Evolutionary conservation across 2,113 vertebrate species (phyloP), one percentile per base, ranked within the genome.

Genomic region (Stegastes partitus): DNA sequence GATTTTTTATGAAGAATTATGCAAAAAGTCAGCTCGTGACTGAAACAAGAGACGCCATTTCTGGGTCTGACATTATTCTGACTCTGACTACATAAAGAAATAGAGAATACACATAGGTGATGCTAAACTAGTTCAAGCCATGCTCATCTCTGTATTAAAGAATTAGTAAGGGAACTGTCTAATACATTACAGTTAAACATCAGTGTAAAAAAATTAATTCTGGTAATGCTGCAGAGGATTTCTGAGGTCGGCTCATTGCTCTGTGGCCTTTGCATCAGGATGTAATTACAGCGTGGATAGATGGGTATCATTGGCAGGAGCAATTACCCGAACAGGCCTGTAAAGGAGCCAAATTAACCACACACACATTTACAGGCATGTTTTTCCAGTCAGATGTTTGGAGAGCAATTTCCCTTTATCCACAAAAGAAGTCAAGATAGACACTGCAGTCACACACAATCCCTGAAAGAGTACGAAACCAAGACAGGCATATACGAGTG

Each of bases 261-360:
- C 57, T 62, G 56, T 88, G 78, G 82, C 69, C 74, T 86, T 87
- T 87, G 65, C 80, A 81, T 74, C 77, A 88, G 81, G 87, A 92
- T 87, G 86, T 89, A 90, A 91, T 92, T 91, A 91, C 64, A 82
- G 77, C 65, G 51, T 5, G 42, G 66, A 74, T 74, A 88, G 87
- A 92, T 90, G 81, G 77, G 68, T 78, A 87, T 92, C 89, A 79
- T 11, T 88, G 84, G 82, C 83, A 73, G 75, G 86, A 28, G 81
- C 67, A 85, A 91, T 92, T 87, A 90, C 39, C 63, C 25, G 6
- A 77, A 75, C 76, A 69, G 71, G 79, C 62, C 82, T 83, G 51
- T 77, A 67, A 81, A 85, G 62, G 55, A 83, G 84, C 72, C 23
- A 44, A 80, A 81, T 90, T 72, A 84, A 79, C 64, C 70, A 77